Conservation (phyloP, 2,113 vertebrate species). For the Pholis gunnellus region DNA sequence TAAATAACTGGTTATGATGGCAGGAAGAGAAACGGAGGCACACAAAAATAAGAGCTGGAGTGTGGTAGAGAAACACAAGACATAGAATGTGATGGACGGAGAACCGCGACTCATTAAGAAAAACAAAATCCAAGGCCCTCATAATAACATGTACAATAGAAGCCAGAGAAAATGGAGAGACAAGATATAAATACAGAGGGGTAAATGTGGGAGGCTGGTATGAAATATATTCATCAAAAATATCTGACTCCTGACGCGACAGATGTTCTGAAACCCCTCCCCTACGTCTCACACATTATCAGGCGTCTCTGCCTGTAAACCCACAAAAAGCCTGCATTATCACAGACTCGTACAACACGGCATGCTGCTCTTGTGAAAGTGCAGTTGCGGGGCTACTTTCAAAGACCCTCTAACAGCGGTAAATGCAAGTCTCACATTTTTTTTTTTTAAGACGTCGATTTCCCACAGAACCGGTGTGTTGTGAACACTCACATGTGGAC, state of each 20-base stretch:
- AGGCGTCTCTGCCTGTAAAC: slow-evolving; percentile 10
- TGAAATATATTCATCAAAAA: slow-evolving; percentile 37
- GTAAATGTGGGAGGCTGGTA: not conserved
- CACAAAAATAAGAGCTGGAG: slow-evolving; percentile 12
- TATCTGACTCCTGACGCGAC: slow-evolving; percentile 24
- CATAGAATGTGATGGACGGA: slow-evolving; percentile 4
- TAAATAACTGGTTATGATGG: slow-evolving; percentile 69
- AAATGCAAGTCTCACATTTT: slow-evolving; percentile 15
- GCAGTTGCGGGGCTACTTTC: slow-evolving; percentile 32
- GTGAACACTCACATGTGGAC: slow-evolving; percentile 44
- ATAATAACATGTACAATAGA: slow-evolving; percentile 5
- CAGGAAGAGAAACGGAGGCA: slow-evolving; percentile 27
- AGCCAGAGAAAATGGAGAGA: not conserved
- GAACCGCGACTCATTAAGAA: not conserved
- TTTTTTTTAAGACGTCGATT: not conserved
- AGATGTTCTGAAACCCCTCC: slow-evolving; percentile 49
- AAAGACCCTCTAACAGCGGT: slow-evolving; percentile 33
- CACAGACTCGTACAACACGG: slow-evolving; percentile 5
- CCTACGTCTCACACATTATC: slow-evolving; percentile 27
- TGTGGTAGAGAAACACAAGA: slow-evolving; percentile 29
- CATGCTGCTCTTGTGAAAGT: slow-evolving; percentile 22
- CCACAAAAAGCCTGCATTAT: slow-evolving; percentile 20
- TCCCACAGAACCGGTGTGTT: slow-evolving; percentile 4
- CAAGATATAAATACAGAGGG: slow-evolving; percentile 2
- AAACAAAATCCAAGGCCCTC: slow-evolving; percentile 1